Evolutionary conservation across 2,797 vertebrate species (phyloP).

Genomic region (Lacerta bilineata): DNA sequence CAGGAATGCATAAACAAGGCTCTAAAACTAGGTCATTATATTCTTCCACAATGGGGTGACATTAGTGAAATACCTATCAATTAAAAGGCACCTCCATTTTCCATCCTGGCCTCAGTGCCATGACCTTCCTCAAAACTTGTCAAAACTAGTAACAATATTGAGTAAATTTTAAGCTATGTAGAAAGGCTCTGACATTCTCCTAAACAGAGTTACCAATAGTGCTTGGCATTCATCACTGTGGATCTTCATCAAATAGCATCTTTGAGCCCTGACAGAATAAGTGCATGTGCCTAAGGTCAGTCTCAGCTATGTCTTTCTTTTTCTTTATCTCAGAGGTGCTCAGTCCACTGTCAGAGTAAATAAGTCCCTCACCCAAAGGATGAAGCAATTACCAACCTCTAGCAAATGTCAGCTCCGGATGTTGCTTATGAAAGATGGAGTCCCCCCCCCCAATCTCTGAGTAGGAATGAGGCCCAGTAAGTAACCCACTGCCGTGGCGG

Average conservation of each 20-base stretch:
- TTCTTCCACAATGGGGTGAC: neutral
- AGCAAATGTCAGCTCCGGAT: neutral
- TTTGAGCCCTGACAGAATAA: slow-evolving; percentile 62
- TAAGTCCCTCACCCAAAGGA: neutral
- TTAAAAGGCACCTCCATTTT: slow-evolving; percentile 2
- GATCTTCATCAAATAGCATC: slow-evolving; percentile 50
- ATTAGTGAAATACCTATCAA: neutral
- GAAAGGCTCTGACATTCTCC: slow-evolving; percentile 48
- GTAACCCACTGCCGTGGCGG: no score
- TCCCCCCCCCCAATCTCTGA: neutral
- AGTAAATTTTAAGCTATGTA: slow-evolving; percentile 9
- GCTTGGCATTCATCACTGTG: slow-evolving; percentile 56
- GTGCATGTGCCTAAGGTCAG: slow-evolving; percentile 59
- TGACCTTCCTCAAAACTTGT: slow-evolving; percentile 6
- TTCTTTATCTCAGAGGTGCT: slow-evolving; percentile 27
- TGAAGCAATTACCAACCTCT: neutral
- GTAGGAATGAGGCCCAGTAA: neutral
- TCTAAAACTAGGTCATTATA: neutral
- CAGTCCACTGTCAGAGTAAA: neutral
- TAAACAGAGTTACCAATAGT: slow-evolving; percentile 31
- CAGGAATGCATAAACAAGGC: no score
- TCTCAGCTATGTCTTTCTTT: neutral
- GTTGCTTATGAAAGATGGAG: neutral
- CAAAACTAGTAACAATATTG: neutral
- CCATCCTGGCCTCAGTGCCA: neutral